Evolutionary conservation across 2,113 vertebrate species (phyloP).

Genomic region (Sakesphorus luctuosus): DNA sequence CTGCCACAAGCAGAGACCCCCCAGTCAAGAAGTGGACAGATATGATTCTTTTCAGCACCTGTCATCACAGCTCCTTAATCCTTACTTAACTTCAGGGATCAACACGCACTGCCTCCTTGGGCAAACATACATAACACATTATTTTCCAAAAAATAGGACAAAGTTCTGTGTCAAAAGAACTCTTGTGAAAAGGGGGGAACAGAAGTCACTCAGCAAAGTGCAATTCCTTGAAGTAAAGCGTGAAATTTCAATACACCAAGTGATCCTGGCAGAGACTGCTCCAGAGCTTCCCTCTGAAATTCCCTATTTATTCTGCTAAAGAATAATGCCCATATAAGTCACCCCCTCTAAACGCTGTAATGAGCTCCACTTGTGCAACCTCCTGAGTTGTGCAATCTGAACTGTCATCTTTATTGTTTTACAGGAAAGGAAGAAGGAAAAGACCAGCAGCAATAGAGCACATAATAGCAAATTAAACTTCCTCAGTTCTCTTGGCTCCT

Average conservation of each 20-base stretch:
- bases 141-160: background rate
- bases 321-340: background rate
- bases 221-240: background rate
- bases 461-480: background rate
- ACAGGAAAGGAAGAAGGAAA: background rate
- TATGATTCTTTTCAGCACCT: background rate
- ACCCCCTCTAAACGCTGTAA: background rate
- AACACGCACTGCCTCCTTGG: background rate
- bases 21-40: background rate
- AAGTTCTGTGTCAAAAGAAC: background rate
- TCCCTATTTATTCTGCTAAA: background rate
- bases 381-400: background rate
- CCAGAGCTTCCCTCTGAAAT: background rate
- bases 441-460: background rate
- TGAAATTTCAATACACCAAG: background rate
- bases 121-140: background rate
- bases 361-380: background rate
- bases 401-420: background rate
- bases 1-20: background rate
- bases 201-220: background rate
- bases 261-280: background rate
- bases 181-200: background rate
- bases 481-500: background rate
- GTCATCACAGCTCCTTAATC: conserved; percentile 2
- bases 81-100: conserved; percentile 14